Evolutionary conservation across 2,797 vertebrate species (phyloP), one percentile per base, ranked within the genome.

Genomic region (Darevskia mixta): DNA sequence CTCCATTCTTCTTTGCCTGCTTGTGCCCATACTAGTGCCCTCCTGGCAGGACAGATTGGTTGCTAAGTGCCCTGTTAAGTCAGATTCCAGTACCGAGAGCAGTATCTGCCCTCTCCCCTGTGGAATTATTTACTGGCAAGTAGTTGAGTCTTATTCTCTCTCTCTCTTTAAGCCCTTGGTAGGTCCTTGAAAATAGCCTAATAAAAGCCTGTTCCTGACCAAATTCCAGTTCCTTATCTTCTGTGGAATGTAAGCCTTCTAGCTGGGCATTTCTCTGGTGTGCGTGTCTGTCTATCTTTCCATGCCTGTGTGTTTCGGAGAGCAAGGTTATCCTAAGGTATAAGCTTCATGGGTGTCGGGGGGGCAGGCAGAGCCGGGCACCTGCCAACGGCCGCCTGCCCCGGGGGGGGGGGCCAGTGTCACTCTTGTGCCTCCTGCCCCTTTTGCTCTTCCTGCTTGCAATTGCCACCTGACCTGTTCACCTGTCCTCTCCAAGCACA

Each of bases 211-310:
- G 43, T 80, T 82, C 83, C 71, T 82, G 83, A 86, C 41, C 88
- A 82, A 86, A 55, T 81, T 82, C 61, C 69, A 85, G 61, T 82
- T 81, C 45, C n/a, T 85, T 89, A 88, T 88, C 83, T 89, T 85
- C 77, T 76, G 41, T 85, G 78, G 71, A 85, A 67, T 67, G 71
- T 43, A 81, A 81, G 78, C 23, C 71, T 49, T 64, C 7, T n/a
- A 32, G 23, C 32, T 49, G 55, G n/a, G 71, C 41, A 67, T 81
- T 75, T 55, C 8, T 35, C 8, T 45, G 43, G 49, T 41, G 67
- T 49, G 64, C 1, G 25, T 41, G 29, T 49, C 27, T 29, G 73
- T 23, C 29, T 49, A 35, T 66, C 13, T 13, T 66, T 29, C 29
- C 66, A 25, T 66, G 32, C 25, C 17, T 69, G 61, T 55, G 6